Conservation (phyloP, 2,888 invertebrate species). For the Philereme vetulata region DNA sequence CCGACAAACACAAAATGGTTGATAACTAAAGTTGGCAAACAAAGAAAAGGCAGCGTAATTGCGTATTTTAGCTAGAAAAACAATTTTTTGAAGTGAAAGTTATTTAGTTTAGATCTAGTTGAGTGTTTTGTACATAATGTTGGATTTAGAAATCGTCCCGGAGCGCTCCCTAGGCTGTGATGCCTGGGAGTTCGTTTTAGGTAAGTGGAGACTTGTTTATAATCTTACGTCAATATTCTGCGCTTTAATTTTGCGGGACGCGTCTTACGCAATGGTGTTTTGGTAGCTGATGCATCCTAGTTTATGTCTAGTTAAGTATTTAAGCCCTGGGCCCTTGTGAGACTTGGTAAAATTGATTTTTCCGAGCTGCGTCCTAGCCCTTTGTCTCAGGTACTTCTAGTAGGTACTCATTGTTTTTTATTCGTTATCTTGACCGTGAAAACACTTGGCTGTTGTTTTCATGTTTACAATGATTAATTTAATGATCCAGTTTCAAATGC, state of each 20-base stretch:
- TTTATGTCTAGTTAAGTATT: conserved; percentile 22
- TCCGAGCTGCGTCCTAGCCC: conserved; percentile 49
- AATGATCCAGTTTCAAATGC: conserved; percentile 30
- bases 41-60: conserved; percentile 82
- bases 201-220: conserved; percentile 82
- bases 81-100: conserved; percentile 74
- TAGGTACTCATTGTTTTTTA: conserved; percentile 68
- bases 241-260: conserved; percentile 75
- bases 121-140: conserved; percentile 89
- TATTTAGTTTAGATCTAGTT: conserved; percentile 90
- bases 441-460: conserved; percentile 64
- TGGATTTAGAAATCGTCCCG: conserved; percentile 98
- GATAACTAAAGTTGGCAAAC: conserved; percentile 84
- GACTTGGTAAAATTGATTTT: conserved; percentile 67
- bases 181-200: conserved; percentile 98
- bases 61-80: conserved; percentile 69
- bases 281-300: conserved; percentile 38
- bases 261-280: conserved; percentile 76
- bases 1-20: conserved; percentile 84
- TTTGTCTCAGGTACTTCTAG: conserved; percentile 66
- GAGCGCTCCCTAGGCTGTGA: conserved; percentile 98
- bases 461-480: conserved; percentile 45
- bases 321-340: conserved; percentile 12
- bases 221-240: conserved; percentile 78
- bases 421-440: conserved; percentile 80